These are phyloP conservation scores for Acanthisitta chloris DNA, from an alignment of 2,113 vertebrate genomes.

Conservation along the genomic window DNA sequence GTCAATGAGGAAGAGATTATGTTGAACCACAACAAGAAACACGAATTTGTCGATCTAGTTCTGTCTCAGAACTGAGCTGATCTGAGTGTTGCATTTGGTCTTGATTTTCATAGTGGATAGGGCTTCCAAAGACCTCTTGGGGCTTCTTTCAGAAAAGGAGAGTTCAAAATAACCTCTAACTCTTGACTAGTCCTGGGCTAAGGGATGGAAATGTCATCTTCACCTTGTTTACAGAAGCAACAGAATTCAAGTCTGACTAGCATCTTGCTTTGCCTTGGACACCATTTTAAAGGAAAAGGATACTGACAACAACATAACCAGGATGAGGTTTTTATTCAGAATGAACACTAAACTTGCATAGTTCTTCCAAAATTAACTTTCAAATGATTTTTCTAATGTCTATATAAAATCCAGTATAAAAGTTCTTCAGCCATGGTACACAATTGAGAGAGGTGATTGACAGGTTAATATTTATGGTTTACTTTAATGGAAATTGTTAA, in stretches of 20 bases:
- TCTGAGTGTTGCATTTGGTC: background rate
- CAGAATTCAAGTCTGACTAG: background rate
- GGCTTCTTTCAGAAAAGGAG: background rate
- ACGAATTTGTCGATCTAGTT: background rate
- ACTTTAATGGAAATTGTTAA: background rate
- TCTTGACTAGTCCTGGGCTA: background rate
- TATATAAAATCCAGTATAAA: background rate
- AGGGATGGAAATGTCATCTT: background rate
- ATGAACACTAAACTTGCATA: background rate
- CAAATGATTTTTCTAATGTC: background rate
- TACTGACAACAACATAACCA: background rate
- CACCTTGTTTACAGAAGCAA: background rate
- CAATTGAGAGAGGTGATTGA: background rate
- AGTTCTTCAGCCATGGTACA: background rate
- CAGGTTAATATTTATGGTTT: background rate
- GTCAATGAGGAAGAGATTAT: background rate
- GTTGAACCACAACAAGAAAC: background rate
- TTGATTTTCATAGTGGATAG: background rate
- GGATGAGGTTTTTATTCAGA: background rate
- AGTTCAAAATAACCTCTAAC: background rate
- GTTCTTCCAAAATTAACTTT: background rate
- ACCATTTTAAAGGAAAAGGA: background rate
- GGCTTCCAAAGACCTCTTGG: background rate
- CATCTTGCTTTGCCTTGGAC: background rate
- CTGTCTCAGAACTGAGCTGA: background rate